A percentile compares a stretch with the other conserved stretches of the same genome.
phyloP scores from a whole-genome alignment of 92 coral and sea anemone genomes.

The Pocillopora meandrina region DNA sequence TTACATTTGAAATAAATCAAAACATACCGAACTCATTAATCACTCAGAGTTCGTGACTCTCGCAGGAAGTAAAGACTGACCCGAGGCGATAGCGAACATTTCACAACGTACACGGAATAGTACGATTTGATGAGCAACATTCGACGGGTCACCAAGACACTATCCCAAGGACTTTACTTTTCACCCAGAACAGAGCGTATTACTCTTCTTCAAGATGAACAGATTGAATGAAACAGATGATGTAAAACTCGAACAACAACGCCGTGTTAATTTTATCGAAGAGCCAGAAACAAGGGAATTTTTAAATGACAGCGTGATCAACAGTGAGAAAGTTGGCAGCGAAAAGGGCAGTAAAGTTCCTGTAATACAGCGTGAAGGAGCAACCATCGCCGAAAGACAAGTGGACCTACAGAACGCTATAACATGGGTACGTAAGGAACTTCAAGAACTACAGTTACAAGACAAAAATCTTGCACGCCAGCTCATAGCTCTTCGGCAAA shows the following conservation, averaged over 20 bases:
- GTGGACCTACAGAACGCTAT: slow-evolving; percentile 70
- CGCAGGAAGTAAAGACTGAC: slow-evolving; percentile 17
- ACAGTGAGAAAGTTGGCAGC: slow-evolving; percentile 15
- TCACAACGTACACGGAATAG: slow-evolving; percentile 4
- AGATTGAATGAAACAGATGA: slow-evolving; percentile 33
- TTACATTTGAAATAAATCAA: slow-evolving; percentile 3
- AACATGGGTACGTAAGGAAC: slow-evolving; percentile 69
- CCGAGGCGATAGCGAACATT: neutral
- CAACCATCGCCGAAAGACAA: slow-evolving; percentile 65
- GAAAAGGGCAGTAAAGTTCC: slow-evolving; percentile 37
- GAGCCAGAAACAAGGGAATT: slow-evolving; percentile 34
- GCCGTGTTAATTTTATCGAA: slow-evolving; percentile 32
- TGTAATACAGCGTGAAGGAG: slow-evolving; percentile 61
- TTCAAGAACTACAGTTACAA: slow-evolving; percentile 72
- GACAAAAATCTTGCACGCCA: slow-evolving; percentile 78
- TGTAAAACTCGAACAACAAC: slow-evolving; percentile 20
- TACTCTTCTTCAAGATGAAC: neutral
- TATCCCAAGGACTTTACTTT: neutral
- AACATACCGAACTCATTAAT: neutral
- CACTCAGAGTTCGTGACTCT: slow-evolving; percentile 25
- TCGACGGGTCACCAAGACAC: neutral
- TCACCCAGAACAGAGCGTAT: neutral
- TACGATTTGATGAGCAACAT: neutral
- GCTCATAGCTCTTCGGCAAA: slow-evolving; percentile 70
- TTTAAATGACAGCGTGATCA: slow-evolving; percentile 9